A percentile compares a stretch with the other conserved stretches of the same genome.
These are phyloP conservation scores for Ariopsis seemanni DNA, from an alignment of 2,113 vertebrate genomes.

Conservation along the genomic window DNA sequence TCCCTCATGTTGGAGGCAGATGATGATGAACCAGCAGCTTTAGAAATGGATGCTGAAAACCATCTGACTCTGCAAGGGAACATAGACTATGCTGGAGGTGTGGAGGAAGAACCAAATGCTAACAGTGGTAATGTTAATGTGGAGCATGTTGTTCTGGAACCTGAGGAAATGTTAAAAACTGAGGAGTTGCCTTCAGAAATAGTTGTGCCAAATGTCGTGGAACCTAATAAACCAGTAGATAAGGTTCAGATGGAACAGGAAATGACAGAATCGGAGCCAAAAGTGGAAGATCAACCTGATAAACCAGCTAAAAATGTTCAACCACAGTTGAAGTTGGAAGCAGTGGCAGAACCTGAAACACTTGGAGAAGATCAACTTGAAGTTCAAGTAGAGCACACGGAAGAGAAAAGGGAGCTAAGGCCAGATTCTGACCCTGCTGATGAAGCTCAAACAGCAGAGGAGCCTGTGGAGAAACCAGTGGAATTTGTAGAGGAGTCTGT, in stretches of 20 bases:
- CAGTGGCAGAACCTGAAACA: conserved; percentile 7
- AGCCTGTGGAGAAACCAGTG: not conserved
- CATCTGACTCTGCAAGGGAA: not conserved
- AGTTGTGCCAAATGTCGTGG: conserved; percentile 15
- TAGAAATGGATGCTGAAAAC: conserved; percentile 17
- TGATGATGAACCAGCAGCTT: conserved; percentile 57
- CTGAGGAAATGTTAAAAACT: not conserved
- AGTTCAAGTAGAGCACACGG: not conserved
- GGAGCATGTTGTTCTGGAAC: not conserved
- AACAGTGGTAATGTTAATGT: not conserved
- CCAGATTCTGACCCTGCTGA: conserved; percentile 25
- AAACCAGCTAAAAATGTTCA: not conserved
- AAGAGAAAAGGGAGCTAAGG: conserved; percentile 40
- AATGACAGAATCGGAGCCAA: not conserved
- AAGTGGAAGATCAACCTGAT: not conserved
- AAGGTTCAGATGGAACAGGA: not conserved
- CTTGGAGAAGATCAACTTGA: not conserved
- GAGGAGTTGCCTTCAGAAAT: conserved; percentile 14
- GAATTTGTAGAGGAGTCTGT: not conserved
- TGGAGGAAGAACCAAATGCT: not conserved
- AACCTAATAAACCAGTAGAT: not conserved
- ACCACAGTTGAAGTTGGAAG: not conserved
- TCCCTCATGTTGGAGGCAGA: conserved; percentile 88
- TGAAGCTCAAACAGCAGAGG: not conserved
- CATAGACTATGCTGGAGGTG: not conserved